These are phyloP conservation scores for Oscarella lobularis DNA, from an alignment of 37 sponge, comb jelly and placozoan genomes.

Conservation along the genomic window DNA sequence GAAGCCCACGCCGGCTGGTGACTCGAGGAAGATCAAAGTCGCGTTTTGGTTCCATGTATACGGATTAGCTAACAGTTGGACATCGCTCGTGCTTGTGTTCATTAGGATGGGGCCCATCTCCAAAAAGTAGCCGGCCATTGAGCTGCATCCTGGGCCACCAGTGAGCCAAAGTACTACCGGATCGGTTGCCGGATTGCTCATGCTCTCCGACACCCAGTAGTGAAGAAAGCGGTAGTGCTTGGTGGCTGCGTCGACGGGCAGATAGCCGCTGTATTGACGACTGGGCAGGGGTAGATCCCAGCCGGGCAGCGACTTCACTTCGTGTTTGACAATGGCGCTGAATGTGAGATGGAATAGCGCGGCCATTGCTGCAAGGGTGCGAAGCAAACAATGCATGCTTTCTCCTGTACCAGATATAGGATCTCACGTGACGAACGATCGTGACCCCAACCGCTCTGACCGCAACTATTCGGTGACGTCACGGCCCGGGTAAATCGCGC, in stretches of 20 bases:
- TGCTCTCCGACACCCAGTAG: slow-evolving; percentile 59
- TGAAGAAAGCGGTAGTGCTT: slow-evolving; percentile 37
- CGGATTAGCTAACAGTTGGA: slow-evolving; percentile 13
- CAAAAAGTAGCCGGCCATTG: slow-evolving; percentile 25
- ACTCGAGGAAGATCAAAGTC: slow-evolving; percentile 38
- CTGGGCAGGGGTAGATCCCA: not conserved
- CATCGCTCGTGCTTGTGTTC: not conserved
- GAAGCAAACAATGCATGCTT: too few species aligned
- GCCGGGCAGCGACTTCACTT: slow-evolving; percentile 30
- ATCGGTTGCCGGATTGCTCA: slow-evolving; percentile 14
- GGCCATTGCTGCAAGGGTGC: too few species aligned
- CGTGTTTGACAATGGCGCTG: not conserved
- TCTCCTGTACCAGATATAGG: too few species aligned
- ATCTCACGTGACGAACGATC: too few species aligned
- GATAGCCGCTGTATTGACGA: slow-evolving; percentile 31
- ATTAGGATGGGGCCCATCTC: slow-evolving; percentile 9
- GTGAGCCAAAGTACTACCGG: slow-evolving; percentile 42
- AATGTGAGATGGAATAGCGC: too few species aligned
- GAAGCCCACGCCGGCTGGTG: slow-evolving; percentile 46
- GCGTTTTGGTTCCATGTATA: slow-evolving; percentile 38
- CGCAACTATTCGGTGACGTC: too few species aligned
- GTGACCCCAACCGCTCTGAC: too few species aligned
- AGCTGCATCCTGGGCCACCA: slow-evolving; percentile 50
- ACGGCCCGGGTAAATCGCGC: too few species aligned
- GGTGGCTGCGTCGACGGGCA: slow-evolving; percentile 16